Base-by-base conservation (phyloP, 2,797 vertebrate species). In the Taenioides sp. region DNA sequence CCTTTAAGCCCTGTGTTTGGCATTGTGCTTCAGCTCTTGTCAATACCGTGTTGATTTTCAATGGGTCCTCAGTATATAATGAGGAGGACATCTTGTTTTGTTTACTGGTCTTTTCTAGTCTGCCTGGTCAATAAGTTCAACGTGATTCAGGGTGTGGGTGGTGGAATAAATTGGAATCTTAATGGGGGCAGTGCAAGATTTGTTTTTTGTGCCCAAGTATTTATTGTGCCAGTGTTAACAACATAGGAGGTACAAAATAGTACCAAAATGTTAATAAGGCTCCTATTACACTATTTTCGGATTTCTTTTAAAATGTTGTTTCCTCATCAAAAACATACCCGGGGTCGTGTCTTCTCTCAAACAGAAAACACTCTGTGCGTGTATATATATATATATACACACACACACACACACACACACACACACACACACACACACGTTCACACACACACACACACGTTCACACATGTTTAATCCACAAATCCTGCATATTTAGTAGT, bases 21-120 rank as follows among this genome's bases (percentile, higher is more conserved):
- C 79, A 83, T 71, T 79, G 67, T 71, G 71, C 79, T 73, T 79
- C 61, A 55, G 75, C 83, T 79, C 69, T 28, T 79, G 71, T 90
- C 88, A 84, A 91, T 90, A 81, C 28, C 47, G 64, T 79, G 80
- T 80, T 86, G 82, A 84, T 91, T 89, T 90, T 87, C 82, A 88
- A 80, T 83, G 77, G 75, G 75, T 83, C 78, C 72, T 72, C 73
- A 71, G 80, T 79, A 73, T 85, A 81, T 84, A 84, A 89, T 88
- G 82, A 81, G 77, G 71, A 72, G 69, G 74, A 85, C 84, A 71
- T 80, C 68, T 80, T 83, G 81, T 84, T 90, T 87, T 89, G 82
- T 90, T 90, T 84, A 82, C 84, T 72, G 78, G 79, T 76, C 49
- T n/a, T 71, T 80, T 81, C 84, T 75, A 77, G 67, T 86, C 72